phyloP scores from a whole-genome alignment of 2,888 invertebrate species.

The Exocentrus adspersus region DNA sequence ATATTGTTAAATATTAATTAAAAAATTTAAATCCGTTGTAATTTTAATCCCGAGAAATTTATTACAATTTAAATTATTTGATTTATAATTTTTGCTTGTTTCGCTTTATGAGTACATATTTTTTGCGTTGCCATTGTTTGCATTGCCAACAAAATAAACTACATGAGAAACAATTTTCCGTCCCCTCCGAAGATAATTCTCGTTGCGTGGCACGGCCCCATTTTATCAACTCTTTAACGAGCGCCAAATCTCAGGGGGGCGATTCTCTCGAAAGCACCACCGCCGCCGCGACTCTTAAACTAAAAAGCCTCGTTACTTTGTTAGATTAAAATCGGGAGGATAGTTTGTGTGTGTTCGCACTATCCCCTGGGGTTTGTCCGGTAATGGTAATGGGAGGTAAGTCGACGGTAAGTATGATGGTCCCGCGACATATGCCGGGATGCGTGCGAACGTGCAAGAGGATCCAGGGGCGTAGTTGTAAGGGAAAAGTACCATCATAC shows the following conservation, averaged over 20 bases:
- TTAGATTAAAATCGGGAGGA: constrained; percentile 44
- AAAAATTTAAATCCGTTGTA: constrained; percentile 41
- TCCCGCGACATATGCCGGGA: constrained; percentile 45
- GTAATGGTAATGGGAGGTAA: constrained; percentile 46
- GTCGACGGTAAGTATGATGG: constrained; percentile 29
- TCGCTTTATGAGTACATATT: too few species aligned
- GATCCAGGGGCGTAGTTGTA: too few species aligned
- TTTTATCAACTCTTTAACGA: constrained; percentile 30
- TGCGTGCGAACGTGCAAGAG: constrained; percentile 29
- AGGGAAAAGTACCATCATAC: too few species aligned
- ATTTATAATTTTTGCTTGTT: constrained; percentile 32
- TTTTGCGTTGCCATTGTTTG: too few species aligned
- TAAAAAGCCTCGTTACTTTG: constrained; percentile 41
- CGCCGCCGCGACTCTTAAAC: constrained; percentile 33
- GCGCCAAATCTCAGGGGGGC: constrained; percentile 23
- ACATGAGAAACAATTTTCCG: too few species aligned
- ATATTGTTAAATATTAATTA: constrained; percentile 41
- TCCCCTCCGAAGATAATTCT: too few species aligned
- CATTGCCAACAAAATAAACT: too few species aligned
- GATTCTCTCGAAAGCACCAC: constrained; percentile 24
- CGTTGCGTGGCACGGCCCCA: constrained; percentile 20
- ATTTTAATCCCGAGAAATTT: constrained; percentile 36
- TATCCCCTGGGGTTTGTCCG: constrained; percentile 39
- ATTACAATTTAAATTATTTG: constrained; percentile 30
- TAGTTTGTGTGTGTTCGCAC: constrained; percentile 32